Evolutionary conservation across 2,888 invertebrate genomes (phyloP), one percentile per base, ranked within the genome.

Genomic region (Sturmia bella): DNA sequence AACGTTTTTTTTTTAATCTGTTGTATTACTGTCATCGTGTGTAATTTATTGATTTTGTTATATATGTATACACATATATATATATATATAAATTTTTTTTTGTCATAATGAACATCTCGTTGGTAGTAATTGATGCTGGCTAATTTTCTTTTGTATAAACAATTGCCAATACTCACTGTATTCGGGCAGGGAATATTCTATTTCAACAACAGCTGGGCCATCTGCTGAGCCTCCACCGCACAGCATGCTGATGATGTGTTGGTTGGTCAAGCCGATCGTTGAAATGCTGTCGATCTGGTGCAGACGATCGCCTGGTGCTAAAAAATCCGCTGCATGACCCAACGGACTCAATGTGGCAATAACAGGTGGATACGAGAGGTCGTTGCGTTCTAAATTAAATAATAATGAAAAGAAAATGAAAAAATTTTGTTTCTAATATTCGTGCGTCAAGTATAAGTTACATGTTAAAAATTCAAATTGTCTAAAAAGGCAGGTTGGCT

Each of bases 221-320:
- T 88, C 89, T 66, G 78, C 69, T 84, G 94, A 94, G 80, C 87
- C 84, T 32, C 84, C 94, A 90, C 94, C 94, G 88, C 95, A 95
- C 85, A 96, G 90, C 84, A 95, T 93, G 81, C 86, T 90, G 84
- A 95, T 92, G 39, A 96, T 95, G 88, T 96, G 96, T 84, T 95
- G 95, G 88, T 96, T 95, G 77, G 94, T 94, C 87, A 96, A 93
- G 72, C 94, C 92, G 12, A 93, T 93, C 0, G 96, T 96, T 66
- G 94, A 94, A 85, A 96, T 95, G 21, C 96, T 96, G 91, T 96
- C 96, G 86, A 97, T 94, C 87, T 95, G 95, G 89, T 95, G 93
- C 83, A 97, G 94, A 85, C 94, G 93, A 91, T 96, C 96, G 39
- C 96, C 96, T 4, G 96, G 95, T 79, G 95, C 94, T 84, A 96